Evolutionary conservation across 1,140 invertebrate species (phyloP), one percentile per base, ranked within the genome.

Genomic region (Drosophila erecta): DNA sequence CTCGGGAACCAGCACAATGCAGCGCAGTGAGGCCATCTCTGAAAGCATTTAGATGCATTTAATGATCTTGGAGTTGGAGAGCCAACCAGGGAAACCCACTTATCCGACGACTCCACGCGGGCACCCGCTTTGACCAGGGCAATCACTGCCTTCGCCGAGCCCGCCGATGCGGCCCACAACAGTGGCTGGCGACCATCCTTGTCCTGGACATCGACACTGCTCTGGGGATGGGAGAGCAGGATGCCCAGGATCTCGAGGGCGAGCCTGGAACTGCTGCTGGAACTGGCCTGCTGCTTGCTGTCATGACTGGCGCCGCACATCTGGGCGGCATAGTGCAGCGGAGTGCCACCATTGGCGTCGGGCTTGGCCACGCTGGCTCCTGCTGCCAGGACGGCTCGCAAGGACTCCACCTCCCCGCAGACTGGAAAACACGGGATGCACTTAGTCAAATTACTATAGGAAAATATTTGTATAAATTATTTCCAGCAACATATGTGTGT

Each of bases 291-390:
- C 62, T 92, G 90, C 38, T 95, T 95, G 61, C 95, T 94, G 65
- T 96, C 95, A 10, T 94, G 95, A 5, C 95, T 95, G 15, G 95
- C 95, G 1, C 96, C 97, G 90, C 97, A 98, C 95, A 98, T 98
- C 92, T 99, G 98, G 17, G 98, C 98, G 0, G 98, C 98, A 93
- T 99, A 99, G 92, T 99, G 98, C 22, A 99, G 93, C 0, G 98
- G 98, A 85, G 96, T 98, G 10, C 98, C 98, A 5, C 97, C 97
- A 90, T 99, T 97, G 59, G 97, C 95, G 92, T 99, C 98, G 0
- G 97, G 95, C 0, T 96, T 96, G 1, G 96, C 96, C 12, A 97
- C 94, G 72, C 96, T 95, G 0, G 97, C 98, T 4, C 97, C 97
- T 0, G 96, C 95, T 2, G 96, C 95, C 51, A 99, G 92, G 6